Evolutionary conservation across 1,140 invertebrate species (phyloP).

Genomic region (Chironomus tepperi): DNA sequence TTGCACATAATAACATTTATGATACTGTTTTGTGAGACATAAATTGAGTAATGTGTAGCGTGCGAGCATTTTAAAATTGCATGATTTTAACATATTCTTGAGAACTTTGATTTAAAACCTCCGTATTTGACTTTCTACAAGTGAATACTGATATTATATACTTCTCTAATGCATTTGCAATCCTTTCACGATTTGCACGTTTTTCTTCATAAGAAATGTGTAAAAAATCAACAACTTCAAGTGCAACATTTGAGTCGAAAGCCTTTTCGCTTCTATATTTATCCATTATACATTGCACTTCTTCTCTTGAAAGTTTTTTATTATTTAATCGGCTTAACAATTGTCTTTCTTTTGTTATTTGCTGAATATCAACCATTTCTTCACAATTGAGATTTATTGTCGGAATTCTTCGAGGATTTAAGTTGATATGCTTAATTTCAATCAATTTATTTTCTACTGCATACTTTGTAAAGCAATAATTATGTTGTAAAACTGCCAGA

Average conservation of each 20-base stretch:
- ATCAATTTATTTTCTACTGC: background rate
- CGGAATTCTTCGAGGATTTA: background rate
- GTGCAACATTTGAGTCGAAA: background rate
- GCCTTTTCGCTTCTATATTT: background rate
- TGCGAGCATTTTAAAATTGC: no score
- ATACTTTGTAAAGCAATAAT: background rate
- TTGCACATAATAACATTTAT: no score
- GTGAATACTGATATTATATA: background rate
- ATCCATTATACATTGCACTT: background rate
- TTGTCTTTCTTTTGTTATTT: background rate
- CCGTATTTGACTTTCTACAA: background rate
- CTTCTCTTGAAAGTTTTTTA: background rate
- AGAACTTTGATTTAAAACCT: no score
- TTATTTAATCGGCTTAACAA: background rate
- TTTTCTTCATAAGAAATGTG: background rate
- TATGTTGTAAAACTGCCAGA: background rate
- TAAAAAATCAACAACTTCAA: background rate
- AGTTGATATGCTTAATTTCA: background rate
- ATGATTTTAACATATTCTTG: no score
- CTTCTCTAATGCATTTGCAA: background rate
- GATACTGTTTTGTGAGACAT: no score
- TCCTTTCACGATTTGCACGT: background rate
- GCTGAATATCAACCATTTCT: background rate
- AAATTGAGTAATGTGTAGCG: no score
- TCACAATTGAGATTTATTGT: background rate